phyloP scores from a whole-genome alignment of 2,888 invertebrate species.

The Alloplasta piceator region DNA sequence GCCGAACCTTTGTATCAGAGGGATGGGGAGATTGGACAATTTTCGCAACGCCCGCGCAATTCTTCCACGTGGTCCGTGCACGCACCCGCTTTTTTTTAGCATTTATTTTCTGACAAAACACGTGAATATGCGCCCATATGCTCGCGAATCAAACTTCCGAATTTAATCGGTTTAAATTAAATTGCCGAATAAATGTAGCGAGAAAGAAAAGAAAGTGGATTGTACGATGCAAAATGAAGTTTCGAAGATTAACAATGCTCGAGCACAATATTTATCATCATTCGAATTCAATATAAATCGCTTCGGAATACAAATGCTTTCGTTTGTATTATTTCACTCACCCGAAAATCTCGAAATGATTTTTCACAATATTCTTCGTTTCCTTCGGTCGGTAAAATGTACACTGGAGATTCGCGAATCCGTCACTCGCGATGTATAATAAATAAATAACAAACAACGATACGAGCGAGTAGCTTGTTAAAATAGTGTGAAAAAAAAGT shows the following conservation, averaged over 20 bases:
- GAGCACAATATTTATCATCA: no score
- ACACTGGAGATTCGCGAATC: not conserved
- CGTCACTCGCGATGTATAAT: not conserved
- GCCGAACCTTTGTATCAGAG: no score
- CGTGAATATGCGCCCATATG: conserved; percentile 35
- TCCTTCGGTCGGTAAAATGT: not conserved
- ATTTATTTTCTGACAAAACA: conserved; percentile 59
- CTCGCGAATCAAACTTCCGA: not conserved
- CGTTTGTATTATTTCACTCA: no score
- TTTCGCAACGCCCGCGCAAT: conserved; percentile 31
- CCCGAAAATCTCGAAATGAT: no score
- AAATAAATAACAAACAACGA: not conserved
- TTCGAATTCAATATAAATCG: no score
- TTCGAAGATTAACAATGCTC: no score
- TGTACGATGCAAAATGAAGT: no score
- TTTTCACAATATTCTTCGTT: no score
- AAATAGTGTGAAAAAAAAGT: not conserved
- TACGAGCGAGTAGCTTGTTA: not conserved
- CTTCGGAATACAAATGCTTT: no score
- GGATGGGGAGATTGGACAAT: not conserved
- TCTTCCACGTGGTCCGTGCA: conserved; percentile 59
- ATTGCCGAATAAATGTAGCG: no score
- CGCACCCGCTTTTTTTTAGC: conserved; percentile 10
- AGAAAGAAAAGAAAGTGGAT: no score
- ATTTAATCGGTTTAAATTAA: not conserved